Base-by-base conservation (phyloP, 2,888 invertebrate genomes). In the Spilarctia lutea region DNA sequence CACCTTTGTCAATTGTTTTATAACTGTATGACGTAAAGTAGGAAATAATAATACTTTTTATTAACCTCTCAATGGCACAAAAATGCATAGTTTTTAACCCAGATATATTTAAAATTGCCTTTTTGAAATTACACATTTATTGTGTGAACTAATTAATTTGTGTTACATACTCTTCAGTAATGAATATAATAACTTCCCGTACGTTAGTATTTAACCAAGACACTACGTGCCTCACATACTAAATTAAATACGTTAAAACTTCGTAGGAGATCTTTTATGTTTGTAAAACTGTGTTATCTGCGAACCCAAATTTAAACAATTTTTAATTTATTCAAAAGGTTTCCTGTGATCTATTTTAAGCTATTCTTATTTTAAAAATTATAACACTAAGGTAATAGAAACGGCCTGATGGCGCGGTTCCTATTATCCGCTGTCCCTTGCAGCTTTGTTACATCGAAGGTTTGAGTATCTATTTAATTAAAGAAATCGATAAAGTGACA, bases 1-100 rank as follows among this genome's bases (percentile, higher is more conserved):
- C 85, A 80, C 75, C 74, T 77, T 33, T 75, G 63, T 71, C 66
- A 71, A 71, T 74, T 77, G 67, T 68, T 35, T 72, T 70, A 67
- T 66, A 65, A 48, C 24, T 11, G 63, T 16, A 60, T 76, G 33
- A 52, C 78, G 79, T 78, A 75, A 72, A 73, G 65, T 39, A 76
- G 68, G 72, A 75, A 76, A 82, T 67, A 77, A 76, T 68, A 74
- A 48, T 16, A 71, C 33, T 68, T 73, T 70, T 76, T 68, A 73
- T 74, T 68, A 65, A 20, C 56, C 63, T 69, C 45, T n/a, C 42
- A 0, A 33, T 73, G 68, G n/a, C 66, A 35, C 48, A 63, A 11
- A 65, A 35, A 24, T 45, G 60, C 71, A 67, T 63, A 74, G 71
- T 48, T 71, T 71, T 71, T 74, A 74, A 67, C 72, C 75, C 45